Percentiles rank a stretch among this genome's conserved stretches.
These are phyloP conservation scores for Watersipora subatra DNA, from an alignment of 1,140 invertebrate genomes.

Conservation along the genomic window DNA sequence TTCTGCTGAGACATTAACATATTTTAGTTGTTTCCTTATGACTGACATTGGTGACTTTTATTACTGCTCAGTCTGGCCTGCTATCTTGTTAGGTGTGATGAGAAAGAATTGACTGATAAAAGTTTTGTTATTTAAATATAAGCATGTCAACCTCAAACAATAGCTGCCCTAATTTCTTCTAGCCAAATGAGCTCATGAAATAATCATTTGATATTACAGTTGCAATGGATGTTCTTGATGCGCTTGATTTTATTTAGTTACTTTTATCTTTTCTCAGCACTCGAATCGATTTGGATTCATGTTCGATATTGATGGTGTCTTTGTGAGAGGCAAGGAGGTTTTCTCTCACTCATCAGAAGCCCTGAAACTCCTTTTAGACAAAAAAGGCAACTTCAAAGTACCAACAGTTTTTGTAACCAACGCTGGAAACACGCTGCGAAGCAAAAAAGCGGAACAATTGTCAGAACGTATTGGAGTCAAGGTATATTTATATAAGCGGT, in stretches of 20 bases:
- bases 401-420: slow-evolving; percentile 40
- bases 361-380: slow-evolving; percentile 27
- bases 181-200: too few relatives aligned
- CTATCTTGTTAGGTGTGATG: too few relatives aligned
- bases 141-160: too few relatives aligned
- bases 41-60: too few relatives aligned
- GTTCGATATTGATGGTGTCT: slow-evolving; percentile 42
- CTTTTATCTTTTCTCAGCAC: not conserved
- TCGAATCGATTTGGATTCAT: slow-evolving; percentile 32
- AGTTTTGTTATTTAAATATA: too few relatives aligned
- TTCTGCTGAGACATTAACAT: too few relatives aligned
- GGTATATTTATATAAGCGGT: slow-evolving; percentile 16
- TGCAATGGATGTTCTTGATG: too few relatives aligned
- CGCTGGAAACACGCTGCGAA: slow-evolving; percentile 37
- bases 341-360: slow-evolving; percentile 34
- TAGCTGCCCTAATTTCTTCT: too few relatives aligned
- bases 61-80: too few relatives aligned
- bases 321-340: slow-evolving; percentile 33
- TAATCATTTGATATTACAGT: too few relatives aligned
- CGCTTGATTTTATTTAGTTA: not conserved
- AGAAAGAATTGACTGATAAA: too few relatives aligned
- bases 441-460: slow-evolving; percentile 35
- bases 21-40: too few relatives aligned
- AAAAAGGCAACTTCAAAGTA: slow-evolving; percentile 29
- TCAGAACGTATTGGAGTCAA: slow-evolving; percentile 34